Conservation (phyloP, 1,140 invertebrate genomes). For the Artemia franciscana region DNA sequence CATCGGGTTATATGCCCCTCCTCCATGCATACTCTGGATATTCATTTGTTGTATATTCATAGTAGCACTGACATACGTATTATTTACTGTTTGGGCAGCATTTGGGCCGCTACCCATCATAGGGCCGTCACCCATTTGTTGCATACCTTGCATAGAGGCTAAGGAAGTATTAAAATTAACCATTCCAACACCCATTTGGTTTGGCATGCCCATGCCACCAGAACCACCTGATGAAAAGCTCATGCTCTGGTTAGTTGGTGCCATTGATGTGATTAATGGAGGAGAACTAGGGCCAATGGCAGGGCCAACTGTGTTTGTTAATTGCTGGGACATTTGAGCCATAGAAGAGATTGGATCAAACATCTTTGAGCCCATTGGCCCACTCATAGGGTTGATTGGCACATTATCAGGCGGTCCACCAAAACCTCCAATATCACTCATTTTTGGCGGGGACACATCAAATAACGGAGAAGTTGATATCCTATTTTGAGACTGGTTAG, state of each 20-base stretch:
- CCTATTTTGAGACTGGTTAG: slow-evolving; percentile 1
- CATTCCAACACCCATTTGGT: slow-evolving; percentile 22
- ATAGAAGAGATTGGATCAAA: slow-evolving; percentile 82
- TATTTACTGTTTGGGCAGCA: slow-evolving; percentile 24
- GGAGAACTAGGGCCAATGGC: slow-evolving; percentile 8
- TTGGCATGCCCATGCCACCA: slow-evolving; percentile 22
- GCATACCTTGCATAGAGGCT: slow-evolving; percentile 17
- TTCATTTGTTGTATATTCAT: slow-evolving; percentile 29
- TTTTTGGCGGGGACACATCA: slow-evolving; percentile 12
- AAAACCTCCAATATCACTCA: slow-evolving; percentile 3
- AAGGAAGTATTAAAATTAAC: slow-evolving; percentile 21
- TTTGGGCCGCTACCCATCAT: slow-evolving; percentile 20
- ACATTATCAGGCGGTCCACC: slow-evolving; percentile 36
- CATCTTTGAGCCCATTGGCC: not conserved
- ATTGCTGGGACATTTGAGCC: slow-evolving; percentile 76
- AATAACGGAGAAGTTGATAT: slow-evolving; percentile 10
- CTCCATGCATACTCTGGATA: slow-evolving; percentile 24
- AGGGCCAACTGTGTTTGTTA: slow-evolving; percentile 32
- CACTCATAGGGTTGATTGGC: slow-evolving; percentile 31
- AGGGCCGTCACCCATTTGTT: slow-evolving; percentile 10
- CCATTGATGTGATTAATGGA: slow-evolving; percentile 10
- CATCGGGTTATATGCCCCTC: slow-evolving; percentile 13
- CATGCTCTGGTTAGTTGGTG: slow-evolving; percentile 18
- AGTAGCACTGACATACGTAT: slow-evolving; percentile 26
- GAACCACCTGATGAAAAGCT: slow-evolving; percentile 21